phyloP scores from a whole-genome alignment of 1,140 invertebrate genomes.

The Drosophila arawakana region DNA sequence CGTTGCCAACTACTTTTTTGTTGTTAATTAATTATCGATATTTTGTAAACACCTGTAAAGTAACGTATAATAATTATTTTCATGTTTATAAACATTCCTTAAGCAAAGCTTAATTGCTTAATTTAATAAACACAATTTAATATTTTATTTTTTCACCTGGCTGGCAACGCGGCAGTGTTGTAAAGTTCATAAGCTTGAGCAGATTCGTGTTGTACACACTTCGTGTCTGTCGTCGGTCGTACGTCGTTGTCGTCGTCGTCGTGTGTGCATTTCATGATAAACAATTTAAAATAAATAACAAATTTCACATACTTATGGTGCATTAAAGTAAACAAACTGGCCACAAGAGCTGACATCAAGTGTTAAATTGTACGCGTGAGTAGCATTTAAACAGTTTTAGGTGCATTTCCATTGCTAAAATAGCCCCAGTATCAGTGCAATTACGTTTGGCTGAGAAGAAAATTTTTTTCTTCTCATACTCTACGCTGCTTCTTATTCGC shows the following conservation, averaged over 20 bases:
- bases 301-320: conserved; percentile 61
- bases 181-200: conserved; percentile 9
- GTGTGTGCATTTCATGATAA: conserved; percentile 77
- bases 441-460: conserved; percentile 71
- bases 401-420: conserved; percentile 45
- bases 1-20: conserved; percentile 11
- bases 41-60: not conserved
- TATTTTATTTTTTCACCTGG: too few species aligned
- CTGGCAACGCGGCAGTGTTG: conserved; percentile 41
- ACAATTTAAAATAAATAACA: conserved; percentile 77
- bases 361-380: conserved; percentile 65
- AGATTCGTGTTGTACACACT: conserved; percentile 45
- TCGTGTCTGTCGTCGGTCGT: conserved; percentile 55
- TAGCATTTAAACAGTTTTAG: conserved; percentile 52
- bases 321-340: conserved; percentile 58
- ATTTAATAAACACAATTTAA: too few species aligned
- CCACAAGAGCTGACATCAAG: conserved; percentile 52
- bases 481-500: conserved; percentile 52
- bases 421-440: conserved; percentile 54
- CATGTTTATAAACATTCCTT: too few species aligned
- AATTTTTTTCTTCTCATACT: conserved; percentile 63
- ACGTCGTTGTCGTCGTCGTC: conserved; percentile 53
- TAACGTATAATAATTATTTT: not conserved
- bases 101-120: too few species aligned
- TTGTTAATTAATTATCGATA: not conserved